Conservation (phyloP, 2,797 vertebrate species). For the Xiphophorus birchmanni region DNA sequence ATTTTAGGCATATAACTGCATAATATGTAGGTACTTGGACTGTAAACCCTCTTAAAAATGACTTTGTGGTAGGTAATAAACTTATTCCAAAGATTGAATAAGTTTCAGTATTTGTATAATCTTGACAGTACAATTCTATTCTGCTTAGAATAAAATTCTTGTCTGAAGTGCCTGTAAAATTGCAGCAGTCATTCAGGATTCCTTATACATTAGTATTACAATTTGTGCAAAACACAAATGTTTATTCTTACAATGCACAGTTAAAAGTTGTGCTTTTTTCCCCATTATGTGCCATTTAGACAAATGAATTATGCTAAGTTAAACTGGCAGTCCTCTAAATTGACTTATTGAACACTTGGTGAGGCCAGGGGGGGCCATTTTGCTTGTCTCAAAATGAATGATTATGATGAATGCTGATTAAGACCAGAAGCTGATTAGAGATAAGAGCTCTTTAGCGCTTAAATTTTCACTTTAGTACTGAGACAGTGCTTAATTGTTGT, state of each 20-base stretch:
- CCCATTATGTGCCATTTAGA: not conserved
- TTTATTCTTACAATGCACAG: not conserved
- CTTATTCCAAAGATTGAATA: too few relatives aligned
- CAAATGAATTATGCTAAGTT: not conserved
- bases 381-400: slow-evolving; percentile 6
- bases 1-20: not conserved
- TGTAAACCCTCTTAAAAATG: not conserved
- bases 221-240: not conserved
- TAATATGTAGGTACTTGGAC: not conserved
- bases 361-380: not conserved
- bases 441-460: slow-evolving; percentile 8
- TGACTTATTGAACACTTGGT: slow-evolving; percentile 9
- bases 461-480: slow-evolving; percentile 4
- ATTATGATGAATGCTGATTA: slow-evolving; percentile 9
- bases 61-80: not conserved
- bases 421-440: not conserved
- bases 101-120: not conserved
- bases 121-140: not conserved
- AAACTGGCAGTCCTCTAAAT: not conserved
- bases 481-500: not conserved
- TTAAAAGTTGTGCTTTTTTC: not conserved
- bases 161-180: not conserved
- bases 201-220: not conserved
- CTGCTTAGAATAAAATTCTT: not conserved
- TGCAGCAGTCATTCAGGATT: not conserved